Evolutionary conservation across 2,888 invertebrate species (phyloP), one percentile per base, ranked within the genome.

Genomic region (Tenthredo amoena): DNA sequence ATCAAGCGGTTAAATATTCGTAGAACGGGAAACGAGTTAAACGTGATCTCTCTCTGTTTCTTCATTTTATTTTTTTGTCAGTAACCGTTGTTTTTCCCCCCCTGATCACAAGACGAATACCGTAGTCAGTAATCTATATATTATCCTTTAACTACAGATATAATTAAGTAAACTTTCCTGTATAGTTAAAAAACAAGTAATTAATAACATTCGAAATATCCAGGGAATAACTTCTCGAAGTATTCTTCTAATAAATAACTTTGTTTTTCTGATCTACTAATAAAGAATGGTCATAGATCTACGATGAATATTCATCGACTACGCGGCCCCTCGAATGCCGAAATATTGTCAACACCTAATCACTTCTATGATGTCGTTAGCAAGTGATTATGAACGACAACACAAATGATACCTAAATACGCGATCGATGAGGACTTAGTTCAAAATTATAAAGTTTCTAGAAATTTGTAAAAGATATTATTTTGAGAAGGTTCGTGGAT

Each of bases 11-110:
- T 21, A 43, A 62, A 81, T 81, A 81, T 58, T 81, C 81, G 40
- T 81, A 40, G 62, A 58, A 81, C 58, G 81, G 81, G 58, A 81
- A 81, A 81, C 81, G 9, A 81, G 81, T 81, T 62, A 40, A 62
- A 81, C 81, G 81, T 62, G 81, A 62, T 77, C 34, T 77, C 31
- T 81, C 55, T 76, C 31, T 76, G 12, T 81, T 21, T 62, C 40
- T 62, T 34, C 62, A 5, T 62, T 34, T 10, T 21, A 21, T 72
- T 72, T 72, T 40, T 21, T 21, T 26, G 15, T 43, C 18, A 26
- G n/a, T 47, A 12, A 76, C 40, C 34, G 47, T 74, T 72, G 37
- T 74, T 74, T 43, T 74, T 72, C 15, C 43, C 21, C 21, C 40
- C 43, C 21, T n/a, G 62, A n/a, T n/a, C 71, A 43, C 40, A 55